These are phyloP conservation scores for Cheirogaleus medius DNA, from an alignment of 2,113 vertebrate species.

Conservation along the genomic window DNA sequence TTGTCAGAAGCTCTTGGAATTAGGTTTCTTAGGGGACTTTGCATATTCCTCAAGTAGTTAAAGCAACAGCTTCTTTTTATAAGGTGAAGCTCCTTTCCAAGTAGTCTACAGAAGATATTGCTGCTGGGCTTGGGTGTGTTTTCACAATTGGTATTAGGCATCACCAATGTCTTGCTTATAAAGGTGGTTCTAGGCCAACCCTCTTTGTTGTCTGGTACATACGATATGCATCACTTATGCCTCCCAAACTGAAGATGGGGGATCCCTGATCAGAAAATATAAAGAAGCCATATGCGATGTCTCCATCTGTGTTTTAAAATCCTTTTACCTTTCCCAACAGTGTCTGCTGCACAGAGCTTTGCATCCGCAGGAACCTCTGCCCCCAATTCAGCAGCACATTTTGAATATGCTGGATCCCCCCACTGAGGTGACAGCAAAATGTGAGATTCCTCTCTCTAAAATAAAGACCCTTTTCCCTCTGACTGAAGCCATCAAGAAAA, in stretches of 20 bases:
- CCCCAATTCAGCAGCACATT: conserved; percentile 89
- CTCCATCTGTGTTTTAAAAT: background rate
- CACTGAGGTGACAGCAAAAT: conserved; percentile 84
- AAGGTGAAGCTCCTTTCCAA: background rate
- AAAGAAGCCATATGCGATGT: background rate
- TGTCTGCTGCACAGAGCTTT: conserved; percentile 94
- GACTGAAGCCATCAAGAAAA: conserved; percentile 91
- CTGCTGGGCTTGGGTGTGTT: background rate
- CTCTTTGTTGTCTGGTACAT: background rate
- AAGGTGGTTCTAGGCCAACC: background rate
- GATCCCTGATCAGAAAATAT: background rate
- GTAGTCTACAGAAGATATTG: background rate
- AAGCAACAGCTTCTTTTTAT: background rate
- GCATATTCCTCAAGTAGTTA: background rate
- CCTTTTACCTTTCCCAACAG: conserved; percentile 78
- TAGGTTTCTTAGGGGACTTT: background rate
- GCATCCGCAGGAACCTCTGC: conserved; percentile 88
- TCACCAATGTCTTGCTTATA: background rate
- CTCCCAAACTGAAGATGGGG: background rate
- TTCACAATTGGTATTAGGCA: background rate
- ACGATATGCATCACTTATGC: background rate
- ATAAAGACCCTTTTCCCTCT: conserved; percentile 92
- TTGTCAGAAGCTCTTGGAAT: background rate
- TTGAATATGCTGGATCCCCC: conserved; percentile 88
- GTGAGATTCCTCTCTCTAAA: conserved; percentile 87